Evolutionary conservation across 2,888 invertebrate genomes (phyloP), one percentile per base, ranked within the genome.

Genomic region (Mellilla xanthometata): DNA sequence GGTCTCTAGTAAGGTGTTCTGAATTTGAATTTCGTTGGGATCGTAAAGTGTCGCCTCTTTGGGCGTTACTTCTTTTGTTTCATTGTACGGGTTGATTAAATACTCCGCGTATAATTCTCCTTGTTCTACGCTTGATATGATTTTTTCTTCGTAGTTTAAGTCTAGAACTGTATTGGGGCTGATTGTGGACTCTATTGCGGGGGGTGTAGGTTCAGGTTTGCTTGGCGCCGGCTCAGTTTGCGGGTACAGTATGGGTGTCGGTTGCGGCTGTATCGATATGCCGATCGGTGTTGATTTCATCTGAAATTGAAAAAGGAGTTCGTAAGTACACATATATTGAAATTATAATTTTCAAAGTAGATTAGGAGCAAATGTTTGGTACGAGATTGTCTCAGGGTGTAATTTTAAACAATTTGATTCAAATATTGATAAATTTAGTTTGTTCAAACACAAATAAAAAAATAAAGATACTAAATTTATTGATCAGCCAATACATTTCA

Each of bases 271-370:
- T 33, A 88, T 74, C 23, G 88, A 76, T 64, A 89, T 81, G 10
- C 92, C 91, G 39, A 93, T 93, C 1, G 93, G 92, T 12, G 93
- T 93, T 8, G 93, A 93, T 47, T 93, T 91, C 91, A 93, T 92
- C 93, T 93, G 87, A 0, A 85, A 84, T 44, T 9, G 1, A 31
- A 27, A 35, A 24, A 22, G 1, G 13, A 11, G 2, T 23, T 3
- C 15, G 15, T 15, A 2, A 15, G 15, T 5, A 5, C 15, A 15
- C 15, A 15, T 3, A 15, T 3, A 15, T 15, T 15, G 15, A 3
- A 15, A 15, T 15, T 3, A 3, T 15, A 3, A 5, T 15, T 15
- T 15, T 2, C 15, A 15, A 15, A 15, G 2, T 3, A 15, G 5
- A 15, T 15, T 15, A 15, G 5, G 3, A 15, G 15, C 15, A 15